Evolutionary conservation across 2,113 vertebrate species (phyloP).

Genomic region (Aphelocoma coerulescens): DNA sequence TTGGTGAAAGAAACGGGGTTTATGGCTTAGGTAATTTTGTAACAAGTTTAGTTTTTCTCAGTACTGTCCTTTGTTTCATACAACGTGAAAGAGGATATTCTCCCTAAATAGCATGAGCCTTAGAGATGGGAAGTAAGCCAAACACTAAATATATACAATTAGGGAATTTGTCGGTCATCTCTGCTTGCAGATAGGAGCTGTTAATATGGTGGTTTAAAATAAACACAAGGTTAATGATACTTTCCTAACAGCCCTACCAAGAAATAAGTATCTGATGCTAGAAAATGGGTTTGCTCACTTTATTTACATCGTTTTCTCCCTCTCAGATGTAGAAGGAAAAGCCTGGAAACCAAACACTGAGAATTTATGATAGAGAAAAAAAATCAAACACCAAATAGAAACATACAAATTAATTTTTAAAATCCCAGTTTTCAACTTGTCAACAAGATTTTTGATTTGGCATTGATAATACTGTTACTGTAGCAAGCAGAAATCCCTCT

Average conservation of each 20-base stretch:
- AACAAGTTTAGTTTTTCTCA: background rate
- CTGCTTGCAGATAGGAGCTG: background rate
- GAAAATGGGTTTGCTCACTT: background rate
- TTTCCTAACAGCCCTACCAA: background rate
- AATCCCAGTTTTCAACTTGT: background rate
- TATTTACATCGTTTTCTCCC: background rate
- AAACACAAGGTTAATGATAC: background rate
- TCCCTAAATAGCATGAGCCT: background rate
- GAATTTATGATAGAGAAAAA: background rate
- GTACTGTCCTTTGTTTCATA: background rate
- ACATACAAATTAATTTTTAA: background rate
- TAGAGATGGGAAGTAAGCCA: background rate
- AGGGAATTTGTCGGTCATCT: background rate
- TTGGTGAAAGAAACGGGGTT: background rate
- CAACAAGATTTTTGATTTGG: background rate
- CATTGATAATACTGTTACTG: background rate
- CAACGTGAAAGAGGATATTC: background rate
- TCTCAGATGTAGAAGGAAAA: background rate
- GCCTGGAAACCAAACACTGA: background rate
- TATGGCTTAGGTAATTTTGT: background rate
- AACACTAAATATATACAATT: background rate
- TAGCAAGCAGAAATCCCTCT: background rate
- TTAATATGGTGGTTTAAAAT: background rate
- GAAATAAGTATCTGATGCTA: background rate
- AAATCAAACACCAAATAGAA: background rate